Evolutionary conservation across 2,797 vertebrate species (phyloP), one percentile per base, ranked within the genome.

Genomic region (Euthynnus affinis): DNA sequence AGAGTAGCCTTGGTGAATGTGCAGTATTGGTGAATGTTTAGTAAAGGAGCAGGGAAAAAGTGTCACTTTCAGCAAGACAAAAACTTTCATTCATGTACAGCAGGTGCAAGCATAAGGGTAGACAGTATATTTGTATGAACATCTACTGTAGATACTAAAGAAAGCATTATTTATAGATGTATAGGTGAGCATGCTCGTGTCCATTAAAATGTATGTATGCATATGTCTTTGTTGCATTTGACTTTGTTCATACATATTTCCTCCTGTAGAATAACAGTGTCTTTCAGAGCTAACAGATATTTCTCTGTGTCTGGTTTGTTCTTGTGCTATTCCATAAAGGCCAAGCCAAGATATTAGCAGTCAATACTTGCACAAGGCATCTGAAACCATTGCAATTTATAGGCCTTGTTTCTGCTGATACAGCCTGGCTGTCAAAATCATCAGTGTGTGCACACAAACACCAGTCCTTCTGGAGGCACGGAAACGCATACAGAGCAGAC

Each of bases 401-500:
- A 88, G 91, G 71, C 78, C 81, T 84, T 87, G 76, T 92, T 94
- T 93, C 87, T 94, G 94, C 95, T 95, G 94, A 95, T 92, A 78
- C 92, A 93, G 94, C 88, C 89, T 5, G 65, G 85, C 93, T 96
- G 95, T 94, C 93, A 94, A 88, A 93, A 91, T 87, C 92, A 92
- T 92, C 93, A 89, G 87, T 53, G 81, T 88, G 89, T 86, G 84
- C 89, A 90, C 89, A 92, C 86, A 92, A 94, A 89, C 89, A 73
- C 65, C 20, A 55, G 83, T 68, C 76, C 71, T 89, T 74, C 86
- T 79, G 81, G 78, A 92, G 78, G 77, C 84, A 86, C 7, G 22
- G 72, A 88, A 90, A 83, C n/a, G 73, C 91, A 89, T 85, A 88
- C 82, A 87, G 83, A 87, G 81, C 81, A 86, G 68, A 83, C 79